phyloP scores from a whole-genome alignment of 2,888 invertebrate genomes.

The Anoncus sp. region DNA sequence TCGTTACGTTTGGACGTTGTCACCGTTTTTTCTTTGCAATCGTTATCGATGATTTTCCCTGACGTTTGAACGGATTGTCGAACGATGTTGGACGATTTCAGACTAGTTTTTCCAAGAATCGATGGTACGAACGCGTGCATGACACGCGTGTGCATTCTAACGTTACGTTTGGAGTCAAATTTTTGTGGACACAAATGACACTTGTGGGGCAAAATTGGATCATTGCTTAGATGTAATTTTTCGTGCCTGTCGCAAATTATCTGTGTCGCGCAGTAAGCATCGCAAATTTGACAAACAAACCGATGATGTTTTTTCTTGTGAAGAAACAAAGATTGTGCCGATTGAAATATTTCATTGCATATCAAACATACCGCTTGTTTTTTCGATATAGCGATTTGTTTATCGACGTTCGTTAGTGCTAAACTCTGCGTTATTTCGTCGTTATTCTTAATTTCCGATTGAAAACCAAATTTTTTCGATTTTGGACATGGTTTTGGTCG shows the following conservation, averaged over 20 bases:
- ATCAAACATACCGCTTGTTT: conserved; percentile 69
- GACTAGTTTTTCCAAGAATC: conserved; percentile 19
- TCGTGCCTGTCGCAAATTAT: conserved; percentile 69
- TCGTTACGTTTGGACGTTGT: conserved; percentile 17
- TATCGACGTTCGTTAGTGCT: conserved; percentile 26
- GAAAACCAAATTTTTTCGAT: conserved; percentile 65
- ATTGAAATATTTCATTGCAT: conserved; percentile 69
- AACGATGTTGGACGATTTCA: too few species aligned
- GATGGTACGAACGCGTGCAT: conserved; percentile 32
- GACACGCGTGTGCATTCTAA: conserved; percentile 54
- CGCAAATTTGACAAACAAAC: conserved; percentile 76
- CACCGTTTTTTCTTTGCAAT: conserved; percentile 16
- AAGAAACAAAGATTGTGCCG: conserved; percentile 64
- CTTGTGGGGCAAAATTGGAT: conserved; percentile 73
- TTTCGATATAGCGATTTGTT: conserved; percentile 40
- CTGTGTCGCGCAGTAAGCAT: conserved; percentile 69
- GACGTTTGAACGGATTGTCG: too few species aligned
- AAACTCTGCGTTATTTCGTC: conserved; percentile 49
- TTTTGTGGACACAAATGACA: conserved; percentile 75
- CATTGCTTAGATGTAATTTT: conserved; percentile 72
- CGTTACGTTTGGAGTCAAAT: conserved; percentile 72
- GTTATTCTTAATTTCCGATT: conserved; percentile 44
- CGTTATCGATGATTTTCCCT: not conserved
- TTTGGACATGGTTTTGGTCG: conserved; percentile 72
- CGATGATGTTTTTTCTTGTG: conserved; percentile 76